Base-by-base conservation (phyloP, 2,797 vertebrate species). In the Aulostomus chinensis region DNA sequence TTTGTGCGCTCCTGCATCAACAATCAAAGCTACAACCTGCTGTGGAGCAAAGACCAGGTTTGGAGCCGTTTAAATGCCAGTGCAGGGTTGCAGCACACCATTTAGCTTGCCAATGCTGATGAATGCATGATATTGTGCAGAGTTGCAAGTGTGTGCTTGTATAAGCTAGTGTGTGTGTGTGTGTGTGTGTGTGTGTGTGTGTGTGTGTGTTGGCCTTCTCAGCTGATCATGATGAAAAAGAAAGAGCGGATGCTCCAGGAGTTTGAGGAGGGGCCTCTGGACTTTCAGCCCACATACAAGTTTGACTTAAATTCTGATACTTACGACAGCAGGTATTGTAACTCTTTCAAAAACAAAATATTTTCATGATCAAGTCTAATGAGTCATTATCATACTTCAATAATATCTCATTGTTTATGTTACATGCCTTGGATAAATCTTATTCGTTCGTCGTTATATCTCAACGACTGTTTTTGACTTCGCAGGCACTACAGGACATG, bases 251-350 rank as follows among this genome's bases (percentile, higher is more conserved):
- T 92, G 68, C 88, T 99, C 35, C 91, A 90, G 77, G 92, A 95
- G 53, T 99, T 98, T 88, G 85, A 91, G 15, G 97, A 99, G 60
- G 96, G 97, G 2, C 89, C 92, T 9, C 84, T 99, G 58, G 88
- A 91, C 69, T 99, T 99, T 78, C 94, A 92, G 8, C 97, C 97
- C 48, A 98, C 95, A 1, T 99, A 94, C 89, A 99, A 99, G 80
- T 99, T 96, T 83, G 95, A 99, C 76, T 78, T 88, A 34, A 86
- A 94, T 83, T 94, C 95, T 0, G 85, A 93, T 18, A 89, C 85
- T 0, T 99, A 98, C 7, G 97, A 99, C 74, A 95, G 93, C 85
- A 99, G 97, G 97, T 98, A 88, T n/a, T n/a, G n/a, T n/a, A n/a
- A n/a, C n/a, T n/a, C n/a, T n/a, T n/a, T n/a, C n/a, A n/a, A n/a